Evolutionary conservation across 23 tunicate species (phyloP).

Genomic region (Clavelina lepadiformis): DNA sequence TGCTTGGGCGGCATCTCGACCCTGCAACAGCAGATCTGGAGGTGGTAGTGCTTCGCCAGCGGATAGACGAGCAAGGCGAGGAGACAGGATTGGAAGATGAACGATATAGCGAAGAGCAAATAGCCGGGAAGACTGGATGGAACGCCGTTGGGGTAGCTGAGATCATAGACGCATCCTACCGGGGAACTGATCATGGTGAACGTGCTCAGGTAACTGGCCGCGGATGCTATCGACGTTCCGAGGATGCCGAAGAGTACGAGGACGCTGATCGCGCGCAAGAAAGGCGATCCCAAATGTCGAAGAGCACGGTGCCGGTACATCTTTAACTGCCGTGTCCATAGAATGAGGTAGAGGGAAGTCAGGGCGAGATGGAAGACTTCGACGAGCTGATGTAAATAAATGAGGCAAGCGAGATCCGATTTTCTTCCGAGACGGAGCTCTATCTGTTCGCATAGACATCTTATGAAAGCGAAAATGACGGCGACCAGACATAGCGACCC

Average conservation of each 20-base stretch:
- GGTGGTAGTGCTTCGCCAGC: conserved; percentile 32
- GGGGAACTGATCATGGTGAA: conserved; percentile 34
- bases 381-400: conserved; percentile 34
- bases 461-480: conserved; percentile 12
- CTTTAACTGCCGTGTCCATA: conserved; percentile 47
- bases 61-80: conserved; percentile 41
- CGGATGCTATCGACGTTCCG: conserved; percentile 27
- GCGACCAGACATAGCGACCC: conserved; percentile 41
- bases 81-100: conserved; percentile 37
- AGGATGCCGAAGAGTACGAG: conserved; percentile 30
- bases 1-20: not conserved
- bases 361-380: conserved; percentile 37
- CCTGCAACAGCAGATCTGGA: conserved; percentile 8
- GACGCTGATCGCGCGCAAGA: conserved; percentile 23
- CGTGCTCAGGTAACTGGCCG: conserved; percentile 17
- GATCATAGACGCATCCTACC: conserved; percentile 38
- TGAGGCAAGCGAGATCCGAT: conserved; percentile 39
- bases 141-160: conserved; percentile 3
- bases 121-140: conserved; percentile 40
- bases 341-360: conserved; percentile 27
- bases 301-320: conserved; percentile 52
- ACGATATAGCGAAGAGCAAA: conserved; percentile 28
- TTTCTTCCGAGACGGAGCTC: conserved; percentile 27
- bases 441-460: conserved; percentile 39
- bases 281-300: conserved; percentile 30